Base-by-base conservation (phyloP, 2,888 invertebrate genomes). In the Artemia sinica region DNA sequence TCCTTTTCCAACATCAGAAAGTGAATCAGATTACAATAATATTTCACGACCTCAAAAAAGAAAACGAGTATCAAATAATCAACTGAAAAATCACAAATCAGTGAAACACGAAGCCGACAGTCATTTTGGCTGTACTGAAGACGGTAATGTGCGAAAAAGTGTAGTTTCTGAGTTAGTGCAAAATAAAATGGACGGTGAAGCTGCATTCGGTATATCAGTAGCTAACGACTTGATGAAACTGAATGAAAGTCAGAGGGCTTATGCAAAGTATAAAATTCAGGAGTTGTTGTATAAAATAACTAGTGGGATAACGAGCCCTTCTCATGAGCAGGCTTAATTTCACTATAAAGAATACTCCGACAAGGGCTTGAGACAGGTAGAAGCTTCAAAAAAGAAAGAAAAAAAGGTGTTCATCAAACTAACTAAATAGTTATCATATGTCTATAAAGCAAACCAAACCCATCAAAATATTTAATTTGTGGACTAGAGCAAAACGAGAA, bases 191-290 rank as follows among this genome's bases (percentile, higher is more conserved):
- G 63, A 58, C 28, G 63, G 63, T 10, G 63, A 58, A 58, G 28
- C n/a, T 58, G 63, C 63, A 18, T 58, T 58, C 28, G 63, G 63
- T 58, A 18, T 58, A 2, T 58, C 63, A 2, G 28, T 58, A 58
- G 63, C 63, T 18, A 58, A 28, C 28, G 63, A 58, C 28, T 28
- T 58, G 63, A 58, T n/a, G 28, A 58, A 58, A n/a, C 9, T 58
- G 63, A n/a, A n/a, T 8, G 63, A 58, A 11, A 28, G 14, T 58
- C 14, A 58, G 8, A 58, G 63, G 28, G 63, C 63, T 18, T 58
- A 18, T 11, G 63, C 63, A 8, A 58, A 58, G 28, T 58, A 18
- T 58, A 58, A 58, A 28, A 58, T 58, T 58, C 63, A 58, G 63
- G 63, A 58, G 28, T n/a, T 58, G 63, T 18, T 58, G 28, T 58